Evolutionary conservation across 2,888 invertebrate species (phyloP), one percentile per base, ranked within the genome.

Genomic region (Myopa tessellatipennis): DNA sequence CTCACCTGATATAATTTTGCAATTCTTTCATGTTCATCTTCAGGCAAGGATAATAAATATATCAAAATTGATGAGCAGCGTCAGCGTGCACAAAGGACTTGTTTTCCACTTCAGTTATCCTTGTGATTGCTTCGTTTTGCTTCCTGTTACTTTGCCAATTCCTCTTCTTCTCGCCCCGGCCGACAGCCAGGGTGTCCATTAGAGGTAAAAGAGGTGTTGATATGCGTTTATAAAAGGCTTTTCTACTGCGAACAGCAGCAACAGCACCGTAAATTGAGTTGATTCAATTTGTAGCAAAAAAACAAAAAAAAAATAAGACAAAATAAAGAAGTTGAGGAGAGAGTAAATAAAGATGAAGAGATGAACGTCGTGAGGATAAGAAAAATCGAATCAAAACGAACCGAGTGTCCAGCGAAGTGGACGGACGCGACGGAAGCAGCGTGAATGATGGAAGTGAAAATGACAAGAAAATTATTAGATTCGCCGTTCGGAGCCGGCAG

Each of bases 91-190:
- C 77, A 83, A 84, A 84, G 81, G 82, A 85, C 84, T 84, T 84
- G 85, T 85, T 85, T 85, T 85, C 84, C 83, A 83, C 85, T 84
- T 81, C 82, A 84, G 81, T 83, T 84, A 81, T 83, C 82, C 81
- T 82, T 84, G 82, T 84, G 83, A 84, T 84, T 83, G 83, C 82
- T 84, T 80, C 77, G 79, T 79, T 79, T 79, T 75, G 36, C 34
- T 65, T 38, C 4, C 16, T 38, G 18, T 18, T 16, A 16, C n/a
- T 18, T n/a, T 63, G 12, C n/a, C 26, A n/a, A n/a, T n/a, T 58
- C 40, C 50, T 52, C 38, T 40, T 67, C 55, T 45, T 16, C 5
- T 65, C 4, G 8, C 50, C 14, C 34, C 36, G 63, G 26, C n/a
- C 63, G 40, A 60, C 12, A 71, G 3, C 12, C 26, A 38, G 61